Conservation (phyloP, 1,140 invertebrate species). For the Potamilus streckersoni region DNA sequence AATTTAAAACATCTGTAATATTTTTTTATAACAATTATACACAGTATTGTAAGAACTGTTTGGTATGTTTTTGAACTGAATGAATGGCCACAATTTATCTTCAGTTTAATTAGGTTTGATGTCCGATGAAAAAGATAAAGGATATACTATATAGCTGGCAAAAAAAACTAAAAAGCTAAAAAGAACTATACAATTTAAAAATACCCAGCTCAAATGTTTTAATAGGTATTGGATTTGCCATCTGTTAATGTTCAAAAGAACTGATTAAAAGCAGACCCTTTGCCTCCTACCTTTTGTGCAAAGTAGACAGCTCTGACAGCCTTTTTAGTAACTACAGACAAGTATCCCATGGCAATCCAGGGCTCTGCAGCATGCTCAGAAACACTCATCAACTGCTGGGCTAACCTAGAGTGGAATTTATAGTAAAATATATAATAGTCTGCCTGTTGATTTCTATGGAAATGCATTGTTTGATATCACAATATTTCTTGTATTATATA, state of each 20-base stretch:
- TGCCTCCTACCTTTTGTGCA: slow-evolving; percentile 70
- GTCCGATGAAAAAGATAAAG: too few species aligned
- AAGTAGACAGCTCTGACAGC: slow-evolving; percentile 73
- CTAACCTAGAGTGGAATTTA: slow-evolving; percentile 50
- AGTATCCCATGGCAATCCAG: slow-evolving; percentile 77
- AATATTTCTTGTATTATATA: too few species aligned
- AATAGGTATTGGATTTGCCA: neutral
- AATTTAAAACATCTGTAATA: slow-evolving; percentile 4
- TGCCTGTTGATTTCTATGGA: too few species aligned
- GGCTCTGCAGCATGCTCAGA: slow-evolving; percentile 71
- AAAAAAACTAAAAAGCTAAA: too few species aligned
- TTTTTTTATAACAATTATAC: neutral
- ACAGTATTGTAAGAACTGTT: neutral
- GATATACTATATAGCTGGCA: too few species aligned
- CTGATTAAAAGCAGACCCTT: neutral
- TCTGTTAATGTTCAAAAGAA: neutral
- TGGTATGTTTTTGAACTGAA: neutral
- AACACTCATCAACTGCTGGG: slow-evolving; percentile 64
- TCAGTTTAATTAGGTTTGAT: neutral
- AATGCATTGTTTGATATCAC: too few species aligned
- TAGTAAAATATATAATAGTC: too few species aligned
- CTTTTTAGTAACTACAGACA: slow-evolving; percentile 71
- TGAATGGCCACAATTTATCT: neutral
- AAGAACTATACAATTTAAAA: neutral
- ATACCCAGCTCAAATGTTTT: neutral